phyloP scores from a whole-genome alignment of 2,888 invertebrate species.

The Hedya salicella region DNA sequence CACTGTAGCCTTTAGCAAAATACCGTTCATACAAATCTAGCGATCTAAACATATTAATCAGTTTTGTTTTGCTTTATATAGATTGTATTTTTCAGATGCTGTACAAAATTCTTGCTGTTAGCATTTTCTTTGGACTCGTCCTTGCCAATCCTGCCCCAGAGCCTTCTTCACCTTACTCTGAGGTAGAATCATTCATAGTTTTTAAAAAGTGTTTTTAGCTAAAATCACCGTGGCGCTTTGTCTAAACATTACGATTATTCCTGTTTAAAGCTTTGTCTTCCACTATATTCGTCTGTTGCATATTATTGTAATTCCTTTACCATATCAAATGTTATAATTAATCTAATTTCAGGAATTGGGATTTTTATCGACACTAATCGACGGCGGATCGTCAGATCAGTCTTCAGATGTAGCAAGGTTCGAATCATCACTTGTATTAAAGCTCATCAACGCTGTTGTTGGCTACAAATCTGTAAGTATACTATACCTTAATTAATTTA shows the following conservation, averaged over 20 bases:
- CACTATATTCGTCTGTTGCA: too few relatives aligned
- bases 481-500: not conserved
- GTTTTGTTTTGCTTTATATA: too few relatives aligned
- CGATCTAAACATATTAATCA: too few relatives aligned
- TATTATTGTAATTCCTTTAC: too few relatives aligned
- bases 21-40: too few relatives aligned
- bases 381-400: conserved; percentile 1
- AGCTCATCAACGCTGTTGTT: conserved; percentile 48
- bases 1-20: too few relatives aligned
- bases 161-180: conserved; percentile 32
- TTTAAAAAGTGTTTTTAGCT: too few relatives aligned
- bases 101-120: conserved; percentile 45
- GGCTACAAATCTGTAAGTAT: conserved; percentile 54
- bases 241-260: too few relatives aligned
- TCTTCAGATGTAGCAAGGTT: conserved; percentile 31
- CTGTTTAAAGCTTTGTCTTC: too few relatives aligned
- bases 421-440: conserved; percentile 45
- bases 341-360: conserved; percentile 24
- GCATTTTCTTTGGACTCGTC: conserved; percentile 47
- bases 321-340: not conserved
- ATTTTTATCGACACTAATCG: conserved; percentile 24
- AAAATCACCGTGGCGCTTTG: too few relatives aligned
- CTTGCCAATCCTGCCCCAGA: conserved; percentile 46
- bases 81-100: conserved; percentile 47
- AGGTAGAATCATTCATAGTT: conserved; percentile 41